Base-by-base conservation (phyloP, 2,113 vertebrate species). In the Acrocephalus arundinaceus region DNA sequence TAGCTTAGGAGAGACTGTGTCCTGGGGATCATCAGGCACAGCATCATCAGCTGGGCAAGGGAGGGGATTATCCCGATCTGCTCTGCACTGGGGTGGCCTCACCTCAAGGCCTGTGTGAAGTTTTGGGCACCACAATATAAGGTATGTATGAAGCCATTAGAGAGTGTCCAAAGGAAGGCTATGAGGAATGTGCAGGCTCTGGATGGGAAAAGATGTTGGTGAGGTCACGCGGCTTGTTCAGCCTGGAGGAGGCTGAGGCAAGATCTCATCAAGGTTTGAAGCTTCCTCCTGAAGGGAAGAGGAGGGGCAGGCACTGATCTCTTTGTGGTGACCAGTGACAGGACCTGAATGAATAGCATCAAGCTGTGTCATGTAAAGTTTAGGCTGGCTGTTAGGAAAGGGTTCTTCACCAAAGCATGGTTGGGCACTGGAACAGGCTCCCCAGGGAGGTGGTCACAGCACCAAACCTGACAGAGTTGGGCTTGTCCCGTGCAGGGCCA, bases 1-100 rank as follows among this genome's bases (percentile, higher is more conserved):
- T 24, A 48, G 46, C 33, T 81, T 28, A 75, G 15, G 27, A 49
- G 7, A 46, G 43, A 43, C 17, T 13, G 55, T 55, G 11, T 27
- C 35, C 15, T 23, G 27, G 14, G 25, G 8, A 5, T 6, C 15
- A 49, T 16, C 57, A 49, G 63, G 55, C 10, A 19, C 14, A 61
- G 54, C 39, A 41, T 41, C 3, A 0, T 2, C 49, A 49, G 49
- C 57, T 0, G 0, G 22, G 37, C 5, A 6, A 77, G 13, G 10
- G 22, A 71, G 15, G 31, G 7, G 22, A 57, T 35, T 77, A 35
- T 57, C 18, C 48, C 0, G 0, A 28, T 37, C 31, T 49, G 49
- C 27, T 77, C 35, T 57, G 57, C 18, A 5, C 18, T 63, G 49
- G 35, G 10, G 37, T 0, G 0, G 35, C 13, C 72, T 71, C 65